Evolutionary conservation across 2,888 invertebrate species (phyloP).

Genomic region (Pardosa pseudoannulata): DNA sequence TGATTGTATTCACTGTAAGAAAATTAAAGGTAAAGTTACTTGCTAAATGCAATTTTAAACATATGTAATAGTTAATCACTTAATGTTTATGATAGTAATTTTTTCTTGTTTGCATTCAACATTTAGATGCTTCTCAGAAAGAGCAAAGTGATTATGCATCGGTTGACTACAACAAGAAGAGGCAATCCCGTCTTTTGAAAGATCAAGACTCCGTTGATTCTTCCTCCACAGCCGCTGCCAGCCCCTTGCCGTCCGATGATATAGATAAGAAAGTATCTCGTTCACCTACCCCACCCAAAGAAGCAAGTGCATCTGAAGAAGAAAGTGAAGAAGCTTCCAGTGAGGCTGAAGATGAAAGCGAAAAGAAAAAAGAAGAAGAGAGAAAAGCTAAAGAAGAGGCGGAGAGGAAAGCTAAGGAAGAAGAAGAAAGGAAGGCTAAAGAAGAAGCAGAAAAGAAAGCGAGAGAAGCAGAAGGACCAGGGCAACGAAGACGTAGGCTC

Average conservation of each 20-base stretch:
- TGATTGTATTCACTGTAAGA: no score
- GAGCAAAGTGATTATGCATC: conserved; percentile 44
- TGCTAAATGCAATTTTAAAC: no score
- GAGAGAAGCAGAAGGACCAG: conserved; percentile 18
- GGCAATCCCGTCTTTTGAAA: conserved; percentile 60
- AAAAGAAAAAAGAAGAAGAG: conserved; percentile 44
- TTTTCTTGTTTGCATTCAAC: not conserved
- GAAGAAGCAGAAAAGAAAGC: conserved; percentile 29
- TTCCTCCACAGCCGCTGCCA: conserved; percentile 47
- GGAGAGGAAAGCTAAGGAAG: conserved; percentile 14
- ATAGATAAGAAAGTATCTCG: conserved; percentile 26
- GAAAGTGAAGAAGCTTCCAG: conserved; percentile 30
- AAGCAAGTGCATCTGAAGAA: not conserved
- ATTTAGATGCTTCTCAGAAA: not conserved
- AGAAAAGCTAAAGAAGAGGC: conserved; percentile 21
- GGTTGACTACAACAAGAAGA: conserved; percentile 60
- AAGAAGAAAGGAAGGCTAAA: conserved; percentile 22
- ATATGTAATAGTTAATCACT: no score
- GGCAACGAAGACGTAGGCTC: conserved; percentile 24
- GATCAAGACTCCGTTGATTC: conserved; percentile 64
- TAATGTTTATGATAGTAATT: not conserved
- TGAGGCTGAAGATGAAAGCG: conserved; percentile 36
- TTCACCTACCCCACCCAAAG: conserved; percentile 31
- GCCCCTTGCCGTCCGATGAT: conserved; percentile 51
- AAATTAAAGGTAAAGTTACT: no score